Base-by-base conservation (phyloP, 2,797 vertebrate genomes). In the Rhabdophis nuchalis region DNA sequence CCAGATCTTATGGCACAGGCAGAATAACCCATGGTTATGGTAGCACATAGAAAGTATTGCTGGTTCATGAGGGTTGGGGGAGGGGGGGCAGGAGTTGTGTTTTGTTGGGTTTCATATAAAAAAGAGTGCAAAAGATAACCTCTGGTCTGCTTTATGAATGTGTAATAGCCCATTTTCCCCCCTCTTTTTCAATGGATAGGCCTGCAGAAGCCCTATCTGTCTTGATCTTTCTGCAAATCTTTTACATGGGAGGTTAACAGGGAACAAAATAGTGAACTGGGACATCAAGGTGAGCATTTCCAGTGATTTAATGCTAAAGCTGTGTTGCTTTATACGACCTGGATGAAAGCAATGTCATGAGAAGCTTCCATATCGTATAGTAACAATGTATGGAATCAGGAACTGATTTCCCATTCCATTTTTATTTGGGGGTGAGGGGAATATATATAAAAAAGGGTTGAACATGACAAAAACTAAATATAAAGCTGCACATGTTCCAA, bases 251-350 rank as follows among this genome's bases (percentile, higher is more conserved):
- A 98, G 99, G 90, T 97, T 99, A 94, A 99, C 99, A n/a, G 99
- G 99, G 94, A 99, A 99, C 96, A 99, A 99, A 98, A 98, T 99
- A 1, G 98, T 99, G 89, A 99, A 99, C 96, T 99, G 99, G 99
- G 99, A 99, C 87, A 98, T 99, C 92, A 99, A 99, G 98, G 99
- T 99, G 97, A 96, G 32, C 61, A 50, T 27, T 53, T 5, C 2
- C 89, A 36, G 1, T 88, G 27, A 50, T n/a, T 60, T 60, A 2
- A 61, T 85, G 1, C 77, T 87, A 92, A 85, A 61, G 18, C n/a
- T 25, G 8, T 36, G 41, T 14, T 50, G 12, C 25, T 92, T 41
- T 92, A 25, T 5, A 41, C 7, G 0, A 52, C 89, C 36, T 52
- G 11, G 0, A 86, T 58, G 2, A 3, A 58, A 94, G n/a, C 32